These are phyloP conservation scores for Phalacrocorax aristotelis DNA, from an alignment of 2,113 vertebrate species.

Conservation along the genomic window DNA sequence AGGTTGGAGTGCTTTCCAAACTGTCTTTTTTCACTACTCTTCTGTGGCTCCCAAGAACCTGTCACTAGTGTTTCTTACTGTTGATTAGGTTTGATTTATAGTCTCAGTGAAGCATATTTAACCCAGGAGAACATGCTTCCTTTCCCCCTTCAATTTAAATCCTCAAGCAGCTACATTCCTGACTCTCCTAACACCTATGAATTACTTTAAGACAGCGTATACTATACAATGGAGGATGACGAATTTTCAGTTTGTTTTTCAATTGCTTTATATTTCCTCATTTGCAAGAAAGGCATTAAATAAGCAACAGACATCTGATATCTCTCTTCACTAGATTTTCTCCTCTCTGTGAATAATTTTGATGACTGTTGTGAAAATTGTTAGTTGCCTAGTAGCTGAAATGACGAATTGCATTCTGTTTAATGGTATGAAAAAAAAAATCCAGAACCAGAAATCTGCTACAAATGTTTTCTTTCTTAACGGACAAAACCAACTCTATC, in stretches of 20 bases:
- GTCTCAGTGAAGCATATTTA: background rate
- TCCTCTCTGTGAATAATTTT: background rate
- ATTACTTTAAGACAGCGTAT: background rate
- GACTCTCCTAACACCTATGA: background rate
- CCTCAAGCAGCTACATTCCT: background rate
- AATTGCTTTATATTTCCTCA: background rate
- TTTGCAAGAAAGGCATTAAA: background rate
- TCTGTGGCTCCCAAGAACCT: background rate
- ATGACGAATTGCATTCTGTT: background rate
- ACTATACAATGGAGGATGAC: background rate
- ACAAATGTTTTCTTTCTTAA: background rate
- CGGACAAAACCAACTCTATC: background rate
- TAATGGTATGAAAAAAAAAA: background rate
- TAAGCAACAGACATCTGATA: background rate
- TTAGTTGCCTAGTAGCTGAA: background rate
- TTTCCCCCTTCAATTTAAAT: background rate
- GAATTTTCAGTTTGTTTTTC: background rate
- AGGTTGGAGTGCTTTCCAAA: background rate
- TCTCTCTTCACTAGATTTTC: background rate
- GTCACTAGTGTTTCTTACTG: background rate
- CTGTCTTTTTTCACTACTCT: background rate
- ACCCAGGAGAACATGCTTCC: background rate
- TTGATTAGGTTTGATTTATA: constrained; percentile 19
- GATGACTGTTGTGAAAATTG: background rate
- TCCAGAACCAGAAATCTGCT: background rate